These are phyloP conservation scores for Mythimna lalbum DNA, from an alignment of 2,888 invertebrate species.

Conservation along the genomic window DNA sequence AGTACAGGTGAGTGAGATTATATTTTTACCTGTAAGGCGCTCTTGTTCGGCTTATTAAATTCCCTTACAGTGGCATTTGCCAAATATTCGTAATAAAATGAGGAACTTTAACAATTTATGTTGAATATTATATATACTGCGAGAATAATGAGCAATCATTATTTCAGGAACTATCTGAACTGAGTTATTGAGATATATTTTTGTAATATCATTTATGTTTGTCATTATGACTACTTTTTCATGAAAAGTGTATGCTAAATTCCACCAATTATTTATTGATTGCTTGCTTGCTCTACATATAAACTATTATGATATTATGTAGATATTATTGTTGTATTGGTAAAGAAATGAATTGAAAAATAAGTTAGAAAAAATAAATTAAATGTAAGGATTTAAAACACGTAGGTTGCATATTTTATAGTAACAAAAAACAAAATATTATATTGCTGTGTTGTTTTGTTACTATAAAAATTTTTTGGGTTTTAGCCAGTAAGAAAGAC, in stretches of 20 bases:
- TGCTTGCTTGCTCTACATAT: neutral
- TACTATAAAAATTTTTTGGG: too few species aligned
- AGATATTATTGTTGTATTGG: neutral
- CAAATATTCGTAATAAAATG: conserved; percentile 13
- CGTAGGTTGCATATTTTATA: too few species aligned
- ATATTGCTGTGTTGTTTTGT: too few species aligned
- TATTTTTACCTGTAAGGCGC: neutral
- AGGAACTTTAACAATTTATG: conserved; percentile 6
- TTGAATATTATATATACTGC: neutral
- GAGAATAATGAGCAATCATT: neutral
- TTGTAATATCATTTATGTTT: neutral
- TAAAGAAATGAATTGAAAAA: neutral
- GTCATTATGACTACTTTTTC: neutral
- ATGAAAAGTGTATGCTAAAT: neutral
- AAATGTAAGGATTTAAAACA: neutral
- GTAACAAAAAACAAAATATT: too few species aligned
- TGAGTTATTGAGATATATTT: neutral
- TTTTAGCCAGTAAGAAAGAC: too few species aligned
- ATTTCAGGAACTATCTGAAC: neutral
- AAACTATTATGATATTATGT: neutral
- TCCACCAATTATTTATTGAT: neutral
- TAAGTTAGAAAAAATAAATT: neutral
- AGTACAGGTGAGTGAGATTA: conserved; percentile 71
- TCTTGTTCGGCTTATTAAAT: conserved; percentile 27
- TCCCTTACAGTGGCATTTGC: conserved; percentile 3